These are phyloP conservation scores for Ctenochaetus hawaiiensis DNA, from an alignment of 2,797 vertebrate genomes.

Conservation along the genomic window DNA sequence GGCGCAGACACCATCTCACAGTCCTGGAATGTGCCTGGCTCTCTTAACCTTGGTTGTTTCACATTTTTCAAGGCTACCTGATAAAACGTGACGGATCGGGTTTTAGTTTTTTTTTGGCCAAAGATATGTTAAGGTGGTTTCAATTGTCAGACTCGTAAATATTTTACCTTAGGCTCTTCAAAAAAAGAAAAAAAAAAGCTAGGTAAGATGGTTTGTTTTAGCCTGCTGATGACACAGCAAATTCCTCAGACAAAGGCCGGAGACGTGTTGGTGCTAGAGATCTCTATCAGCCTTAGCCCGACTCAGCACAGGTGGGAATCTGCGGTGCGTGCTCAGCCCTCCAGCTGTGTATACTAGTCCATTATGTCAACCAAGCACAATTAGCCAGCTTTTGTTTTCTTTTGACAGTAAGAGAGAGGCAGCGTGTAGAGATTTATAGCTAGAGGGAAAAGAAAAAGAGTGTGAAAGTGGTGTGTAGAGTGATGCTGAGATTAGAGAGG, in stretches of 20 bases:
- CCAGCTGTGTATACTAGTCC: conserved; percentile 78
- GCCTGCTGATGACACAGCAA: conserved; percentile 76
- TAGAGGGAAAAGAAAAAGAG: conserved; percentile 57
- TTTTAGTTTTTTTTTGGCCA: conserved; percentile 35
- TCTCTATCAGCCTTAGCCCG: conserved; percentile 60
- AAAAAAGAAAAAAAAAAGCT: conserved; percentile 41
- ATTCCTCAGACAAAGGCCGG: conserved; percentile 76
- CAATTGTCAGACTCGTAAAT: conserved; percentile 52
- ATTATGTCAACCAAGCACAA: conserved; percentile 78
- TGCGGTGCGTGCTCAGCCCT: conserved; percentile 63
- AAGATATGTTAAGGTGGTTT: conserved; percentile 53
- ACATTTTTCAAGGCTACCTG: conserved; percentile 46
- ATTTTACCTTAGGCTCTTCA: conserved; percentile 55
- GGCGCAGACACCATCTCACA: conserved; percentile 76
- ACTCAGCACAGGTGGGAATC: conserved; percentile 79
- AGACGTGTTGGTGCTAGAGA: conserved; percentile 77
- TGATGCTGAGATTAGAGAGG: conserved; percentile 54
- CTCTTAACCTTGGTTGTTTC: conserved; percentile 41
- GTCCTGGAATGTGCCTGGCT: conserved; percentile 78
- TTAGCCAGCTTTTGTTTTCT: conserved; percentile 80
- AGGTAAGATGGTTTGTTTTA: conserved; percentile 70
- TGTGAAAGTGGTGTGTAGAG: conserved; percentile 55
- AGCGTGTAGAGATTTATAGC: conserved; percentile 57
- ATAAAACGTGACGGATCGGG: conserved; percentile 11
- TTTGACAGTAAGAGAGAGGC: conserved; percentile 62